Base-by-base conservation (phyloP, 2,113 vertebrate species). In the Arenaria interpres region DNA sequence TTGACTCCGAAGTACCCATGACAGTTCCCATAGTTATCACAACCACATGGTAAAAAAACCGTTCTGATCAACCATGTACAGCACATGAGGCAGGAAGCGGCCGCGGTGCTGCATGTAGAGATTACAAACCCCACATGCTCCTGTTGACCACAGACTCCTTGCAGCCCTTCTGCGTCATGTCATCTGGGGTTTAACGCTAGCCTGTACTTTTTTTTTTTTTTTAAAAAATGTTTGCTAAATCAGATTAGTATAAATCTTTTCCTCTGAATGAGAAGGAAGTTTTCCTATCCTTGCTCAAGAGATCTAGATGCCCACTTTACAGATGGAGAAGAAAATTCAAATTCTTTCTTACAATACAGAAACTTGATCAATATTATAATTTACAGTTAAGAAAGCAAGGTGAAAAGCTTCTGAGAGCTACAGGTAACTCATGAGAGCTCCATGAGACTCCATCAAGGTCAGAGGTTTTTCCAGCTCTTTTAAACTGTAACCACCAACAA, bases 31-130 rank as follows among this genome's bases (percentile, higher is more conserved):
- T 0, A 53, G 37, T 62, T 54, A 28, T 33, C 71, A 69, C 30
- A 63, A 51, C 16, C 79, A 39, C 51, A 33, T 2, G 56, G 77
- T 39, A 32, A 19, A 72, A 28, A 5, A 93, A 35, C 57, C 30
- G 18, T 25, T 45, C 22, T 27, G 77, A 27, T n/a, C 5, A 33
- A 2, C n/a, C 4, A n/a, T 0, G 0, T 5, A 11, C 39, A 28
- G 41, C 46, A 35, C 25, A 4, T 0, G 35, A 14, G 10, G 71
- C 63, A 93, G 90, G 90, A 93, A 92, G 72, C 4, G 3, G 74
- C 39, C 4, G 0, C 1, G 2, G 74, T 10, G 21, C 82, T 85
- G 86, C 79, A 62, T 0, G 0, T 0, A 11, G 28, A 90, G 83
- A 92, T 93, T 71, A 88, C 59, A 81, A 66, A 77, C 22, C 20